These are phyloP conservation scores for Eulimnadia texana DNA, from an alignment of 1,140 invertebrate genomes.

Conservation along the genomic window DNA sequence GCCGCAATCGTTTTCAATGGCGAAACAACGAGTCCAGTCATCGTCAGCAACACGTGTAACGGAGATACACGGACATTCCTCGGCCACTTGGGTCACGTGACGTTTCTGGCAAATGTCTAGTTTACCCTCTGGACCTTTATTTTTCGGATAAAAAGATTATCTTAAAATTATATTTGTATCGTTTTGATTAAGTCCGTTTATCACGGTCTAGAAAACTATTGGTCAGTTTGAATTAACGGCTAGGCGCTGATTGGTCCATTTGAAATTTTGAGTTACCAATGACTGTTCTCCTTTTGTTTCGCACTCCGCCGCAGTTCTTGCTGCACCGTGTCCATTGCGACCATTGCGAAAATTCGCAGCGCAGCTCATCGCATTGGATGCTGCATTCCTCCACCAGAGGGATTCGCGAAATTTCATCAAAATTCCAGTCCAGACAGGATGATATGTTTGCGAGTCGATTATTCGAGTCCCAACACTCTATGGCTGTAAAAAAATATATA, in stretches of 20 bases:
- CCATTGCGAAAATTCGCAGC: constrained; percentile 19
- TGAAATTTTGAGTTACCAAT: constrained; percentile 16
- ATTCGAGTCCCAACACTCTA: neutral
- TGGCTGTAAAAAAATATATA: neutral
- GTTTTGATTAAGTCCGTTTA: too few relatives aligned
- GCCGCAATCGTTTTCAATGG: too few relatives aligned
- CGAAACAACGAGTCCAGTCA: too few relatives aligned
- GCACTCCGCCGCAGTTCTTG: constrained; percentile 20
- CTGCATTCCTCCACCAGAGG: neutral
- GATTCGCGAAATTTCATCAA: neutral
- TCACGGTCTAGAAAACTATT: neutral
- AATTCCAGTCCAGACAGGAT: neutral
- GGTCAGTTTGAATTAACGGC: neutral
- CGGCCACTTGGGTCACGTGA: neutral
- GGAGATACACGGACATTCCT: too few relatives aligned
- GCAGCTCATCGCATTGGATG: neutral
- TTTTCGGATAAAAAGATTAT: too few relatives aligned
- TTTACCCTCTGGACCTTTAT: neutral
- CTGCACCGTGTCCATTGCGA: constrained; percentile 18
- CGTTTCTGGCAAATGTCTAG: neutral
- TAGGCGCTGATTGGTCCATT: neutral
- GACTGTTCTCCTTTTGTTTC: constrained; percentile 22
- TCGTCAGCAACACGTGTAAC: too few relatives aligned
- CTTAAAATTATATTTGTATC: too few relatives aligned
- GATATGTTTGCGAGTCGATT: neutral